These are phyloP conservation scores for Apteryx mantelli DNA, from an alignment of 2,113 vertebrate genomes.

Conservation along the genomic window DNA sequence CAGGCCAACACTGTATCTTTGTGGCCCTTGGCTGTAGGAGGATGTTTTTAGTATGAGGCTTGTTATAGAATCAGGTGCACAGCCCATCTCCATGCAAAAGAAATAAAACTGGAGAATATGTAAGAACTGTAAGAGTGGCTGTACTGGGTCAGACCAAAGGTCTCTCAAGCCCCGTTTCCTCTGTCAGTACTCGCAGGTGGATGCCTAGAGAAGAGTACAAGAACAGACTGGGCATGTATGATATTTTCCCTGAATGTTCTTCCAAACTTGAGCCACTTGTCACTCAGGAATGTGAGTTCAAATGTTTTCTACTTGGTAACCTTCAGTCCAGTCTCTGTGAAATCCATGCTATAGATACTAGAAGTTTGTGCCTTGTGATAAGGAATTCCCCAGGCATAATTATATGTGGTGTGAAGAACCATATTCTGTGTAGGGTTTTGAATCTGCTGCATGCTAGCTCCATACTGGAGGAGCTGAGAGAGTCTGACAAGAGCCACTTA, in stretches of 20 bases:
- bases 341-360: not conserved
- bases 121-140: not conserved
- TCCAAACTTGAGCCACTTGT: not conserved
- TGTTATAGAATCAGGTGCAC: too few relatives aligned
- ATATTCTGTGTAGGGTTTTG: not conserved
- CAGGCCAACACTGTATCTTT: not conserved
- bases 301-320: not conserved
- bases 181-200: too few relatives aligned
- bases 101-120: not conserved
- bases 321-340: not conserved
- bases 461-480: not conserved
- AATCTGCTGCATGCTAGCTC: not conserved
- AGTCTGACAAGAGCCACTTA: not conserved
- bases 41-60: too few relatives aligned
- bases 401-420: not conserved
- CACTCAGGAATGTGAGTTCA: not conserved
- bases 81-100: not conserved
- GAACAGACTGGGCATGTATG: not conserved
- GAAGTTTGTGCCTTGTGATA: not conserved
- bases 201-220: not conserved
- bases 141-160: too few relatives aligned
- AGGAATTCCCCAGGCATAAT: not conserved
- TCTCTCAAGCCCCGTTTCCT: not conserved
- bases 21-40: too few relatives aligned
- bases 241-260: not conserved